A percentile compares a stretch with the other conserved stretches of the same genome.
Evolutionary conservation across 2,113 vertebrate genomes (phyloP).

Genomic region (Oreochromis aureus): DNA sequence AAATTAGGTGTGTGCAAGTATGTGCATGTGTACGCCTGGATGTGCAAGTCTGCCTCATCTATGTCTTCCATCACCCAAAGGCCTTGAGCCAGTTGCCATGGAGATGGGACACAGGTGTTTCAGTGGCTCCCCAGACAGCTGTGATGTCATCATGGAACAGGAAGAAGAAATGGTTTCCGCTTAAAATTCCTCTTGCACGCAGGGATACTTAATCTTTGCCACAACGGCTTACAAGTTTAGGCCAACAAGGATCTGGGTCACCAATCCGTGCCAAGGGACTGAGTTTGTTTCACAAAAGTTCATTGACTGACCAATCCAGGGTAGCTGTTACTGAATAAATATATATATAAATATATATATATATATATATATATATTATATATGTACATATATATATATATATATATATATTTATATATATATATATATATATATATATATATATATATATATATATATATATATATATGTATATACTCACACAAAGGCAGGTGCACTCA

Average conservation of each 20-base stretch:
- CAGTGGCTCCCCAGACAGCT: constrained; percentile 7
- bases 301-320: neutral
- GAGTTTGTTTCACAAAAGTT: neutral
- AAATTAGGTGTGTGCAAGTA: constrained; percentile 13
- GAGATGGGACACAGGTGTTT: constrained; percentile 60
- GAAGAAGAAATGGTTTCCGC: constrained; percentile 8
- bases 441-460: rapidly evolving
- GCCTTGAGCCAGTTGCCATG: constrained; percentile 32
- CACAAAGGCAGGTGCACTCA: neutral
- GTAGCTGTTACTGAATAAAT: neutral
- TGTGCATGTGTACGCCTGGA: constrained; percentile 9
- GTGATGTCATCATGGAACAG: constrained; percentile 33
- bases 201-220: neutral
- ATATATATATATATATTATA: too few relatives aligned
- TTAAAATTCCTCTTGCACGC: neutral
- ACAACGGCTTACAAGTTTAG: neutral
- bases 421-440: rapidly evolving
- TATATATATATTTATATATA: neutral
- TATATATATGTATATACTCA: too few relatives aligned
- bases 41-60: neutral
- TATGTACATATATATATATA: rapidly evolving
- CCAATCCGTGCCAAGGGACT: neutral
- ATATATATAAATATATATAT: rapidly evolving
- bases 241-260: neutral
- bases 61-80: constrained; percentile 36